phyloP scores from a whole-genome alignment of 2,888 invertebrate species.

The Nipponacmea schrenckii region DNA sequence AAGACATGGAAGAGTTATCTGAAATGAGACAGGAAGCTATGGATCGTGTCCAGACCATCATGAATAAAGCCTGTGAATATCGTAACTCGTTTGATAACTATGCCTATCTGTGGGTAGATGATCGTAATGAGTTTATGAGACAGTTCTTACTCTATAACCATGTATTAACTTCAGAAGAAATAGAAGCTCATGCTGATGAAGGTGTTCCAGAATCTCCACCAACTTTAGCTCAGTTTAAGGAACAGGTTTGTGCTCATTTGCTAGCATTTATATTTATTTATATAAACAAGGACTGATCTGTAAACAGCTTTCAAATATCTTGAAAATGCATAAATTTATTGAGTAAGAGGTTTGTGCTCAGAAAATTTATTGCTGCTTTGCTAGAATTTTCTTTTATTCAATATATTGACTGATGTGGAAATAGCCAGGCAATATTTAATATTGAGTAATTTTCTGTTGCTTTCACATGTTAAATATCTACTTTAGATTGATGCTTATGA shows the following conservation, averaged over 20 bases:
- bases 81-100: conserved; percentile 74
- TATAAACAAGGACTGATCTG: too few species aligned
- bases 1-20: conserved; percentile 80
- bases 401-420: too few species aligned
- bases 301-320: too few species aligned
- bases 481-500: conserved; percentile 89
- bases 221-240: conserved; percentile 89
- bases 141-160: conserved; percentile 89
- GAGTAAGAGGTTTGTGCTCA: too few species aligned
- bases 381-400: too few species aligned
- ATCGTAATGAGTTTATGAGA: conserved; percentile 86
- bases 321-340: too few species aligned
- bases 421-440: too few species aligned
- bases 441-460: too few species aligned
- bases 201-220: conserved; percentile 81
- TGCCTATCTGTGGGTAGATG: conserved; percentile 89
- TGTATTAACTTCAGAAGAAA: conserved; percentile 82
- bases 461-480: too few species aligned
- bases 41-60: conserved; percentile 76
- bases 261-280: too few species aligned
- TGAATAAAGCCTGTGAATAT: conserved; percentile 69
- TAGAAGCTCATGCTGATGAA: conserved; percentile 82
- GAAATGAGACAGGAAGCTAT: conserved; percentile 89
- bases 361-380: too few species aligned
- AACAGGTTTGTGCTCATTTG: too few species aligned